Percentiles rank a stretch among this genome's conserved stretches.
Conservation (phyloP, 2,888 invertebrate species). For the Metacarcinus magister region DNA sequence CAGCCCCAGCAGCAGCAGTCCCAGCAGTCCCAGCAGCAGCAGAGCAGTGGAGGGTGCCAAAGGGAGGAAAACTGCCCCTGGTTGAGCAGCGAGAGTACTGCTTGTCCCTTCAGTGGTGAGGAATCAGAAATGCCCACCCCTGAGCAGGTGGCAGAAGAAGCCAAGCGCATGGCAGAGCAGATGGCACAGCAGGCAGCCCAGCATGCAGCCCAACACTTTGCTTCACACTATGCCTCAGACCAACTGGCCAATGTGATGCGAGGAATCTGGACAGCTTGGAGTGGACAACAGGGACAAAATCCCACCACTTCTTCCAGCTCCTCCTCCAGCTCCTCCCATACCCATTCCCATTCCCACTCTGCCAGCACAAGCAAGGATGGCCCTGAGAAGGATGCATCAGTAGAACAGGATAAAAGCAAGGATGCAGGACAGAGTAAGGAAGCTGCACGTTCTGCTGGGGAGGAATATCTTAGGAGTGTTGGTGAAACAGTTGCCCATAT, state of each 20-base stretch:
- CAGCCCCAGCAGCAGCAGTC: constrained; percentile 65
- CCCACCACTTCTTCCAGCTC: background rate
- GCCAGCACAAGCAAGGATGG: constrained; percentile 43
- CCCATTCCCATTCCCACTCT: constrained; percentile 55
- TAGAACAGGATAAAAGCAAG: constrained; percentile 27
- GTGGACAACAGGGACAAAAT: constrained; percentile 67
- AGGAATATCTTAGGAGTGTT: constrained; percentile 70
- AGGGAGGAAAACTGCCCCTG: constrained; percentile 57
- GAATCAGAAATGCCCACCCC: constrained; percentile 62
- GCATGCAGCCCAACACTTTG: constrained; percentile 73
- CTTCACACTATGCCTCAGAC: constrained; percentile 78
- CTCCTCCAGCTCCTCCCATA: constrained; percentile 56
- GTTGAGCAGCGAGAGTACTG: background rate
- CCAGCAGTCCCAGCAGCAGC: constrained; percentile 60
- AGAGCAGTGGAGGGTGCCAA: background rate
- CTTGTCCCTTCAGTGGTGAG: constrained; percentile 68
- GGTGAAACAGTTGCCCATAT: constrained; percentile 74
- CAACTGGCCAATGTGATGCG: constrained; percentile 80
- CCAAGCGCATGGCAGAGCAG: constrained; percentile 71
- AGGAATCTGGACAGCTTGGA: constrained; percentile 81
- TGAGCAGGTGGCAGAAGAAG: constrained; percentile 72
- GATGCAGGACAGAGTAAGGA: background rate
- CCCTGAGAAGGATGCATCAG: background rate
- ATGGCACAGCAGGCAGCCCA: constrained; percentile 73
- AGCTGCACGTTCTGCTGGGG: background rate